Evolutionary conservation across 2,888 invertebrate species (phyloP), one percentile per base, ranked within the genome.

Genomic region (Mellilla xanthometata): DNA sequence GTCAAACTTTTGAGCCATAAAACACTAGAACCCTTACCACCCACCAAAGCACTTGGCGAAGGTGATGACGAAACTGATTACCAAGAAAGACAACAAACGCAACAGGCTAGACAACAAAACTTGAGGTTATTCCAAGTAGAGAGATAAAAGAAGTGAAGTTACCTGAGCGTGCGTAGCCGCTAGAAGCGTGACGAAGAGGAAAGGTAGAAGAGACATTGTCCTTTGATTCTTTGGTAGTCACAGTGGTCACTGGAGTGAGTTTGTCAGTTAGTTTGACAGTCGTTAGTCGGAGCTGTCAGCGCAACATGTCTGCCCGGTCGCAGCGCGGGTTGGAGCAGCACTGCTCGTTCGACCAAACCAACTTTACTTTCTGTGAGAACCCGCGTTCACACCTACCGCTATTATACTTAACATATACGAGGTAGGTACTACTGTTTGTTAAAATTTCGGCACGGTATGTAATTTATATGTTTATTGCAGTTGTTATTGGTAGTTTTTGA

Each of bases 341-440:
- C 88, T 88, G 87, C 64, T 48, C 52, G 58, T 64, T 56, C 57
- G 59, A 64, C 56, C 63, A 68, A 62, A 81, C 78, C 72, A 81
- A 82, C 76, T 85, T 85, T 84, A 87, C 84, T 86, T 87, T 88
- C 83, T 65, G 87, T 66, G 64, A 66, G 58, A 65, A 81, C 79
- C 59, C 51, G 77, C 58, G 81, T 76, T 66, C 77, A 87, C 79
- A 84, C 61, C 56, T 62, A 27, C 29, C 27, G 38, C 13, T 3
- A 6, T 19, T 33, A 22, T 28, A 33, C n/a, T n/a, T 35, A 11
- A 15, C 10, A 12, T 13, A 32, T 5, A 4, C 1, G 3, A 9
- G 9, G 7, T 6, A n/a, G n/a, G n/a, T n/a, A n/a, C n/a, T 13
- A 10, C 15, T 35, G 15, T 10, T 15, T 36, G 27, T 36, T 28